Evolutionary conservation across 2,888 invertebrate species (phyloP), one percentile per base, ranked within the genome.

Genomic region (Mellilla xanthometata): DNA sequence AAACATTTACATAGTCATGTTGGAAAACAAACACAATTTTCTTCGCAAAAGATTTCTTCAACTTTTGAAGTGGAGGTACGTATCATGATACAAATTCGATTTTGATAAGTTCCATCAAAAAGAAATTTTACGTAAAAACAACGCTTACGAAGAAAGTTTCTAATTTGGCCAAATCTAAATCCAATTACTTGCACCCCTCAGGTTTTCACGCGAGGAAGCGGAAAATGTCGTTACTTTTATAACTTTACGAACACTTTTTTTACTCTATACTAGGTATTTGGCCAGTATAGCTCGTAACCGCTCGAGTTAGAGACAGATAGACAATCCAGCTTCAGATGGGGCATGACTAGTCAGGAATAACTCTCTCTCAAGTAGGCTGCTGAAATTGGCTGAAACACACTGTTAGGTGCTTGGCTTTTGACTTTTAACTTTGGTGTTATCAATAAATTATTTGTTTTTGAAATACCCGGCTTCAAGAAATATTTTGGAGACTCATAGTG

Each of bases 81-180:
- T n/a, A 33, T 38, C 28, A 38, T 38, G 28, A 23, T 41, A 65
- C 56, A 76, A 86, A 88, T 79, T 76, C 65, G 76, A 73, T 77
- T 86, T 84, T 83, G 80, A 87, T 86, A 73, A 63, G 73, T 70
- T 60, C 73, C 72, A 86, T 88, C 85, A 87, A 85, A 86, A 82
- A 76, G 78, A 79, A 69, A 77, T 88, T 85, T 83, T 62, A 72
- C 60, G 58, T 65, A 67, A 78, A 84, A 85, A 85, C 81, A 83
- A 84, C 80, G 69, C 72, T 68, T 66, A 68, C 65, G 61, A 73
- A 73, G 80, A 80, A 85, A 82, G 76, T 77, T 77, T 77, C 74
- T 83, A 83, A 87, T 83, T 79, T 71, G 74, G 77, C 80, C 79
- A 81, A 85, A 88, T 88, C 84, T 81, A 81, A 86, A 80, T 81